Evolutionary conservation across 2,797 vertebrate species (phyloP), one percentile per base, ranked within the genome.

Genomic region (Neosilurus hyrtlii): DNA sequence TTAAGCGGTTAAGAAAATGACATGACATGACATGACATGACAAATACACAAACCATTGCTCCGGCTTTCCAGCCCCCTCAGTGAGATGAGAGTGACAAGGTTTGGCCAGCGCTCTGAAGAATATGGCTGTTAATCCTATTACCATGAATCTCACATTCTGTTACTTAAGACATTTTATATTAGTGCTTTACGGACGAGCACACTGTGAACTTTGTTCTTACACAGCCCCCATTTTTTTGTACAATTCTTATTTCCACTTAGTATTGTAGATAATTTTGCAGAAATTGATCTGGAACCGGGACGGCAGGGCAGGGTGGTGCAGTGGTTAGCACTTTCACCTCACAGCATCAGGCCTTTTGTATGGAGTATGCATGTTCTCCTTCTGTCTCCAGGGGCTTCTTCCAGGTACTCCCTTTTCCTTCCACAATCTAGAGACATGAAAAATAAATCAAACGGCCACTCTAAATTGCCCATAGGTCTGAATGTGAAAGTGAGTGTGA

Each of bases 51-150:
- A 65, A 15, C 62, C 14, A 4, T 35, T 18, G 37, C 16, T 14
- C 59, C 62, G 11, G 75, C n/a, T 63, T 79, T 79, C 43, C 16
- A 15, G 61, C n/a, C n/a, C 37, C 4, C 37, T 63, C 16, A 43
- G 4, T 4, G 43, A 43, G 43, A 43, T 43, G 43, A 30, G 67
- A 82, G 68, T 73, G 77, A 82, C 56, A 75, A 75, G 24, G 61
- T 3, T 70, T 56, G 65, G 26, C 52, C 49, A 62, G 30, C 52
- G 49, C n/a, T 62, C 77, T 35, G 71, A 57, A 66, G 49, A 71
- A 63, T 70, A 76, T 52, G 49, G 63, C 30, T 12, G 16, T 9
- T 87, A 82, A 87, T 85, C 86, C 74, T 62, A 77, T 77, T 77
- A 62, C n/a, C 35, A 77, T 49, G 59, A 62, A 30, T 35, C 51